Conservation (phyloP, 2,797 vertebrate species). For the Halcyon chelicuti region DNA sequence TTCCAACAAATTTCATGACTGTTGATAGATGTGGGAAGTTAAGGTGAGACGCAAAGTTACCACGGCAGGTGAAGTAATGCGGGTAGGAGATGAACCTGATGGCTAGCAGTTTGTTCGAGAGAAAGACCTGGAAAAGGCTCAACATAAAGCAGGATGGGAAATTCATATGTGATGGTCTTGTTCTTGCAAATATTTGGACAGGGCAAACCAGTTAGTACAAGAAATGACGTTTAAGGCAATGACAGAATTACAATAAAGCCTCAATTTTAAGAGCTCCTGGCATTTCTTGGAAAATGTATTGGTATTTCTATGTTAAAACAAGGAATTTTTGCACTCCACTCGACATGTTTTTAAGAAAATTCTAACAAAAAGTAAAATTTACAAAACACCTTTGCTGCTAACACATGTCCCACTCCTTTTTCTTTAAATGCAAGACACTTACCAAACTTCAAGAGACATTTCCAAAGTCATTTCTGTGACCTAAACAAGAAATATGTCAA, state of each 20-base stretch:
- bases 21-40: too few relatives aligned
- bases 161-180: neutral
- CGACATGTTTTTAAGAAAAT: neutral
- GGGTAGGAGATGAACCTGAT: neutral
- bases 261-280: neutral
- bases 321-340: neutral
- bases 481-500: constrained; percentile 80
- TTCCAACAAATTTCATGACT: too few relatives aligned
- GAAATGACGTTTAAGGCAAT: neutral
- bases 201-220: neutral
- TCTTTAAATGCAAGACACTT: constrained; percentile 67
- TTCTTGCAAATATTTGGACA: neutral
- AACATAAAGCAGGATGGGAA: neutral
- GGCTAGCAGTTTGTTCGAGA: neutral
- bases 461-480: constrained; percentile 92
- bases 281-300: neutral
- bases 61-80: too few relatives aligned
- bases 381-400: neutral
- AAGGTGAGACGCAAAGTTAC: too few relatives aligned
- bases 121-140: neutral
- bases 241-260: neutral
- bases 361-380: neutral
- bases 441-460: constrained; percentile 94
- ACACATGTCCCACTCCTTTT: neutral
- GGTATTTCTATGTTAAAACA: neutral